These are phyloP conservation scores for Crepidodera aurea DNA, from an alignment of 2,888 invertebrate genomes.

Conservation along the genomic window DNA sequence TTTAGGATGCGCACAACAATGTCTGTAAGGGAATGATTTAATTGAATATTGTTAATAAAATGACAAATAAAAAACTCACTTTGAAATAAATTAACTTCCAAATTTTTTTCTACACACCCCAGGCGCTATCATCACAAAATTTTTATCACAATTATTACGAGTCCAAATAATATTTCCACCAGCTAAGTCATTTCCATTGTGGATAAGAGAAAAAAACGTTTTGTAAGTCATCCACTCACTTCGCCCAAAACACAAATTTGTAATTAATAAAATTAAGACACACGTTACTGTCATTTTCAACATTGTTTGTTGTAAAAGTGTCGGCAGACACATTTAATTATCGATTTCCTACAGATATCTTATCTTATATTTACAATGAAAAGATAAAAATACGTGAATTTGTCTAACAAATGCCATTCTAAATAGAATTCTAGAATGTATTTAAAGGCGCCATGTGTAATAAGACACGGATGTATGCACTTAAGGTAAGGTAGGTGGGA, in stretches of 20 bases:
- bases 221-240: slow-evolving; percentile 31
- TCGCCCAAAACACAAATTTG: not conserved
- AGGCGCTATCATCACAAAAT: slow-evolving; percentile 31
- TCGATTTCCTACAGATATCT: not conserved
- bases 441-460: too few relatives aligned
- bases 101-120: slow-evolving; percentile 25
- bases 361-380: not conserved
- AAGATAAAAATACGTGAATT: too few relatives aligned
- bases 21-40: too few relatives aligned
- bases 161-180: slow-evolving; percentile 31
- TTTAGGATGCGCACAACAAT: too few relatives aligned
- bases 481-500: too few relatives aligned
- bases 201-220: slow-evolving; percentile 12
- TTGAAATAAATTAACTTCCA: not conserved
- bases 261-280: slow-evolving; percentile 20
- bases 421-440: too few relatives aligned
- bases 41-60: too few relatives aligned
- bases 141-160: slow-evolving; percentile 29
- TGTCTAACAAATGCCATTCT: too few relatives aligned
- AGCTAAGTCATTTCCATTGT: not conserved
- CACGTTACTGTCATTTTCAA: not conserved
- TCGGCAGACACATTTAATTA: not conserved
- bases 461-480: too few relatives aligned
- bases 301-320: not conserved
- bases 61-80: not conserved